These are phyloP conservation scores for Octomys mimax DNA, from an alignment of 2,797 vertebrate genomes.

Conservation along the genomic window DNA sequence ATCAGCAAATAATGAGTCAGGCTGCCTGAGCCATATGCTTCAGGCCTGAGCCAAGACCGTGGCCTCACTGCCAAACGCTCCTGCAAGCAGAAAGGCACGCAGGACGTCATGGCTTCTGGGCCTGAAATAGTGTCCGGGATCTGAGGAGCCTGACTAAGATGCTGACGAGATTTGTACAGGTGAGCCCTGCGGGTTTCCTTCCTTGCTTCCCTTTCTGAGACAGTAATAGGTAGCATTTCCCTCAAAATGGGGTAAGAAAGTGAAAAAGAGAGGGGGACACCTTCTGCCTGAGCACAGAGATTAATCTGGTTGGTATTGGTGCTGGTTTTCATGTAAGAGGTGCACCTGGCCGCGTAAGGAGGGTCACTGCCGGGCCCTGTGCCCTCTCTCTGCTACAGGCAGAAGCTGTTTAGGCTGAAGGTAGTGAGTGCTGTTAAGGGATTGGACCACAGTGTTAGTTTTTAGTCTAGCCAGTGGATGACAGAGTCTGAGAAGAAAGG, in stretches of 20 bases:
- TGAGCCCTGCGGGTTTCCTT: rapidly evolving
- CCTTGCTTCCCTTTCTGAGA: background rate
- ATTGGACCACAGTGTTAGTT: background rate
- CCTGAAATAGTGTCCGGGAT: no score
- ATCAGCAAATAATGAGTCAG: constrained; percentile 54
- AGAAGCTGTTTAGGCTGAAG: background rate
- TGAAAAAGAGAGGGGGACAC: background rate
- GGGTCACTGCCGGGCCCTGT: rapidly evolving
- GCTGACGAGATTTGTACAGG: background rate
- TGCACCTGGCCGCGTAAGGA: rapidly evolving
- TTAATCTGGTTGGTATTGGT: no score
- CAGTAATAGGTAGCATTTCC: background rate
- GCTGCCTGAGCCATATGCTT: background rate
- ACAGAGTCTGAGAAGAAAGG: background rate
- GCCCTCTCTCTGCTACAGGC: background rate
- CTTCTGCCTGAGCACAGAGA: background rate
- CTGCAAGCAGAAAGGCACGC: background rate
- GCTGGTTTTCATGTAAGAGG: no score
- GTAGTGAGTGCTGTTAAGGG: rapidly evolving
- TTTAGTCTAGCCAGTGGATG: background rate
- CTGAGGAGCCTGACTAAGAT: background rate
- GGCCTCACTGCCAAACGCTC: background rate
- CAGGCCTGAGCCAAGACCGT: background rate
- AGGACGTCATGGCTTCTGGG: background rate
- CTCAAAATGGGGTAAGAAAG: background rate